A percentile compares a stretch with the other conserved stretches of the same genome.
phyloP scores from a whole-genome alignment of 92 coral and sea anemone species.

The Palythoa grandis region DNA sequence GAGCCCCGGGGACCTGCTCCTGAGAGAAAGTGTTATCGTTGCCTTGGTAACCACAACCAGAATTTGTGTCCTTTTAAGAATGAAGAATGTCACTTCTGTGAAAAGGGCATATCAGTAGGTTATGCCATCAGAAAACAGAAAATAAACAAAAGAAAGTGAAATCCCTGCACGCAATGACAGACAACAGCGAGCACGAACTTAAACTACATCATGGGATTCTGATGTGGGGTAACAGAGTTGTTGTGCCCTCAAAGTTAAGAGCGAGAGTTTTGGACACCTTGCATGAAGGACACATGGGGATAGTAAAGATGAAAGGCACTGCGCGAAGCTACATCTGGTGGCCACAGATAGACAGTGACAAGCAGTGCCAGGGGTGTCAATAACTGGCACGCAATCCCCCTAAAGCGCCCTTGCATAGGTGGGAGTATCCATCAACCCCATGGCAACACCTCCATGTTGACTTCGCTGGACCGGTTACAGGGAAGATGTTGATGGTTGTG shows the following conservation, averaged over 20 bases:
- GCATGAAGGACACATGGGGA: too few species aligned
- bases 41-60: too few species aligned
- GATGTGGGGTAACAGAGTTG: not conserved
- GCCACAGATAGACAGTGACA: constrained; percentile 10
- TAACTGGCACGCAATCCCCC: not conserved
- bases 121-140: too few species aligned
- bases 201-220: not conserved
- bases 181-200: not conserved
- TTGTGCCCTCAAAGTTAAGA: not conserved
- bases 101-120: too few species aligned
- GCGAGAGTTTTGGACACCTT: not conserved
- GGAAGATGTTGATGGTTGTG: constrained; percentile 45
- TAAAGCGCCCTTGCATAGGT: not conserved
- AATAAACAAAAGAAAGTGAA: too few species aligned
- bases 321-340: not conserved
- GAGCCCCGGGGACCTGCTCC: too few species aligned
- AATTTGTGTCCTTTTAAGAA: too few species aligned
- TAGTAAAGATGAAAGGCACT: not conserved
- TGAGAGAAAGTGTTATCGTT: too few species aligned
- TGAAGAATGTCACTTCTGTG: too few species aligned
- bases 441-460: not conserved
- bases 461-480: constrained; percentile 48
- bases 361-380: not conserved
- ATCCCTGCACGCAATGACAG: too few species aligned
- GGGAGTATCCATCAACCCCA: not conserved